Conservation (phyloP, 2,113 vertebrate genomes). For the Marmota flaviventris region DNA sequence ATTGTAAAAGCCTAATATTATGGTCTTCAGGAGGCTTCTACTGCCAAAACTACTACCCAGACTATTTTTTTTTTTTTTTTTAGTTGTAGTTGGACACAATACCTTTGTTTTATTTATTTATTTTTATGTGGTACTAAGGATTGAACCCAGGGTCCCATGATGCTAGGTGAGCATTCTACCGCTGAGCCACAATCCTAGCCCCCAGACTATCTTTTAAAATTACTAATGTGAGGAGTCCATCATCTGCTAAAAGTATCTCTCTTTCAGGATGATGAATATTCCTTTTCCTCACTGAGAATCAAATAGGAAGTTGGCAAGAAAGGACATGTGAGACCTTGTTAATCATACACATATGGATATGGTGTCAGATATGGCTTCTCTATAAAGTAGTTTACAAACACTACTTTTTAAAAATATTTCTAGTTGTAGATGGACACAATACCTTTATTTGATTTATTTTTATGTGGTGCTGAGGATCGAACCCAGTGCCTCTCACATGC, state of each 20-base stretch:
- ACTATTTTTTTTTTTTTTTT: not conserved
- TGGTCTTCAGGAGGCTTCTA: not conserved
- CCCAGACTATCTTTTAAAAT: slow-evolving; percentile 9
- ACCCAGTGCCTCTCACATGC: too few species aligned
- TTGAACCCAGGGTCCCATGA: too few species aligned
- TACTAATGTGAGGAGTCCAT: slow-evolving; percentile 21
- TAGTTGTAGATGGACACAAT: too few species aligned
- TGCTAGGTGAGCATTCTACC: too few species aligned
- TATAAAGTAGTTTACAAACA: not conserved
- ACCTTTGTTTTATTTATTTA: too few species aligned
- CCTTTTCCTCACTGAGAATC: slow-evolving; percentile 62
- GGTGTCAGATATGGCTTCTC: slow-evolving; percentile 12
- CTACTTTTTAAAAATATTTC: not conserved
- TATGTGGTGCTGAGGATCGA: too few species aligned
- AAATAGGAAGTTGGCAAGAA: slow-evolving; percentile 59
- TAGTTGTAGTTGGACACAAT: too few species aligned
- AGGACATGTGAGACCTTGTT: not conserved
- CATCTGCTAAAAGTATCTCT: slow-evolving; percentile 16
- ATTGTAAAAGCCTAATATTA: slow-evolving; percentile 33
- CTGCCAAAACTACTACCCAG: not conserved
- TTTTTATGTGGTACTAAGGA: too few species aligned
- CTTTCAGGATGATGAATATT: slow-evolving; percentile 43
- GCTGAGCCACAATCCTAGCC: not conserved
- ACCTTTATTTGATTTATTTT: too few species aligned
- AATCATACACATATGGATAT: slow-evolving; percentile 6